Base-by-base conservation (phyloP, 2,113 vertebrate species). In the Ornithorhynchus anatinus region DNA sequence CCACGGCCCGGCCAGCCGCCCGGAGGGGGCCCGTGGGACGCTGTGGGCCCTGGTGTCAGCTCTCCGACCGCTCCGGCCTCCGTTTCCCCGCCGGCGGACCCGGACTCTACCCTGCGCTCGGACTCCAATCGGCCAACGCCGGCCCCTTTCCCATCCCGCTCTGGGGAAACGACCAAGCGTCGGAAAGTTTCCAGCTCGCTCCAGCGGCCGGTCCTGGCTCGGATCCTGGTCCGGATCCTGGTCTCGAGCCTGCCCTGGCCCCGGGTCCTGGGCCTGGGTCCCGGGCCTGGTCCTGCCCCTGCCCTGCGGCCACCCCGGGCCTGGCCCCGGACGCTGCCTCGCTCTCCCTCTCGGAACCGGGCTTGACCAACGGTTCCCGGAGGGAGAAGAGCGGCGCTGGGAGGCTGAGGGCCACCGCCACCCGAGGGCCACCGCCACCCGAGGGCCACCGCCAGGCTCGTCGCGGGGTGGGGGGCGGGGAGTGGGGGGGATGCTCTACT, bases 171-270 rank as follows among this genome's bases (percentile, higher is more conserved):
- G 76, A n/a, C n/a, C 59, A 42, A 66, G 69, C 29, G 69, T 60
- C 75, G 63, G 45, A 81, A 85, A 85, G 77, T 85, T 84, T 47
- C n/a, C 66, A 37, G 72, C 61, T 45, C 63, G 45, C 67, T 23
- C 7, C 23, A 40, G 1, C 38, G 1, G 43, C 69, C 72, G 72
- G 69, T 58, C 38, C 69, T 19, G 58, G 69, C 72, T 8, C 4
- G 2, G 17, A 51, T 38, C 61, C 42, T 7, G 44, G 20, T 20
- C 0, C 11, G 20, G 9, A 32, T n/a, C 7, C 37, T 31, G 4
- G 38, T 42, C 13, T 22, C 38, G 45, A 1, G 23, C 3, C 29
- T 6, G 7, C 59, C 13, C 47, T 50, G 48, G 72, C 58, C 45
- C 19, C 1, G 39, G 15, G 69, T 42, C 15, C 31, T 36, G 15